Conservation (phyloP, 2,113 vertebrate species). For the Cisticola juncidis region DNA sequence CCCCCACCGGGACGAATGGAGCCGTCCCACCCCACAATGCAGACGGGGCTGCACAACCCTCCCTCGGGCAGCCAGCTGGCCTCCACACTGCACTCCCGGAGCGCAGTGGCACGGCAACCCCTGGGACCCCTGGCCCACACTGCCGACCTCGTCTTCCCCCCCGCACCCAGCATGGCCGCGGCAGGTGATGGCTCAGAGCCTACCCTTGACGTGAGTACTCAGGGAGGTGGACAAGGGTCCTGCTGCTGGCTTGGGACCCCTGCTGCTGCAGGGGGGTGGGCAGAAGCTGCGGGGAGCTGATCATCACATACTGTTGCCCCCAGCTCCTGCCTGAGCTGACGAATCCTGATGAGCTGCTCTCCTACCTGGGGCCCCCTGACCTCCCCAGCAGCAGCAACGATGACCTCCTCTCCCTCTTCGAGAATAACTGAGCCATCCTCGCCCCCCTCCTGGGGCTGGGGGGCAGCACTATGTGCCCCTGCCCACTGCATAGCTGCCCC, state of each 20-base stretch:
- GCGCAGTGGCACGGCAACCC: slow-evolving; percentile 65
- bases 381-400: slow-evolving; percentile 92
- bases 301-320: neutral
- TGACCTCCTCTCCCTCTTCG: slow-evolving; percentile 93
- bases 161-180: slow-evolving; percentile 68
- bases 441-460: neutral
- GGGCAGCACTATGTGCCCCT: neutral
- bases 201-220: slow-evolving; percentile 86
- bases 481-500: neutral
- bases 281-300: neutral
- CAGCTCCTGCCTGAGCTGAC: slow-evolving; percentile 95
- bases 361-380: slow-evolving; percentile 91
- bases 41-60: slow-evolving; percentile 76
- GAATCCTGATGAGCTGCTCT: slow-evolving; percentile 92
- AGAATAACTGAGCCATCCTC: slow-evolving; percentile 85
- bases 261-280: neutral
- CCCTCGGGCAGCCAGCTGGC: slow-evolving; percentile 73
- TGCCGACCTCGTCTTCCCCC: slow-evolving; percentile 74
- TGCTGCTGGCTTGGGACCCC: neutral
- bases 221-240: neutral
- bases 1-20: slow-evolving; percentile 81
- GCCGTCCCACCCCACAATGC: slow-evolving; percentile 76
- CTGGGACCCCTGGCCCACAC: neutral
- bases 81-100: slow-evolving; percentile 78
- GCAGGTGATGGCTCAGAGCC: slow-evolving; percentile 85